Conservation (phyloP, 2,797 vertebrate genomes). For the Bovichtus variegatus region DNA sequence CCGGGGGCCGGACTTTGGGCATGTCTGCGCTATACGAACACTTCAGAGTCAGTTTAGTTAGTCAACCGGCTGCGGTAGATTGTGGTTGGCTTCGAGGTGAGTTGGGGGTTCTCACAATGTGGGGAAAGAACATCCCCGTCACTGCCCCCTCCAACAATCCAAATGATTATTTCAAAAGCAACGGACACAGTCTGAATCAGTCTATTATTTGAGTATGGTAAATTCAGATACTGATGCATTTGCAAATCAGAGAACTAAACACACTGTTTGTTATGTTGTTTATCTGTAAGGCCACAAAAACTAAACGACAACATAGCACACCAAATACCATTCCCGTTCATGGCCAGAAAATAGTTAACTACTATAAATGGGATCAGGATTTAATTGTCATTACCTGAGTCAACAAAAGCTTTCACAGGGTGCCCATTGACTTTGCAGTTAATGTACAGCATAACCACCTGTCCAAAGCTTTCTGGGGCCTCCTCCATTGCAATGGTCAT, state of each 20-base stretch:
- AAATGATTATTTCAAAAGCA: too few species aligned
- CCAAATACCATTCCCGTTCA: neutral
- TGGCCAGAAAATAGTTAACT: constrained; percentile 7
- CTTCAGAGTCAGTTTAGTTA: too few species aligned
- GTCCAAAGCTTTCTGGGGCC: constrained; percentile 98
- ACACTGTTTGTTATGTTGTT: neutral
- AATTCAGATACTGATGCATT: neutral
- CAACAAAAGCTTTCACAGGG: constrained; percentile 98
- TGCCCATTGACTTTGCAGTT: constrained; percentile 99
- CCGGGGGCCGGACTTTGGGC: too few species aligned
- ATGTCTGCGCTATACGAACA: too few species aligned
- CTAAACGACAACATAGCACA: neutral
- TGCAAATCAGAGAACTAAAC: neutral
- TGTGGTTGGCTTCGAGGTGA: too few species aligned
- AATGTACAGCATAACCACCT: constrained; percentile 99
- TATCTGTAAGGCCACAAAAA: neutral
- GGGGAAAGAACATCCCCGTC: too few species aligned
- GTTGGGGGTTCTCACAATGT: too few species aligned
- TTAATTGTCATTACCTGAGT: constrained; percentile 89
- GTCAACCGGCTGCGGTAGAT: too few species aligned
- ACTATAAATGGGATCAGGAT: constrained; percentile 29
- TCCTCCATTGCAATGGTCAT: constrained; percentile 99
- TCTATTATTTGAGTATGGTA: neutral
- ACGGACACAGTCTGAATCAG: neutral
- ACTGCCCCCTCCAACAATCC: too few species aligned